Evolutionary conservation across 1,140 invertebrate species (phyloP), one percentile per base, ranked within the genome.

Genomic region (Scaptodrosophila lebanonensis): DNA sequence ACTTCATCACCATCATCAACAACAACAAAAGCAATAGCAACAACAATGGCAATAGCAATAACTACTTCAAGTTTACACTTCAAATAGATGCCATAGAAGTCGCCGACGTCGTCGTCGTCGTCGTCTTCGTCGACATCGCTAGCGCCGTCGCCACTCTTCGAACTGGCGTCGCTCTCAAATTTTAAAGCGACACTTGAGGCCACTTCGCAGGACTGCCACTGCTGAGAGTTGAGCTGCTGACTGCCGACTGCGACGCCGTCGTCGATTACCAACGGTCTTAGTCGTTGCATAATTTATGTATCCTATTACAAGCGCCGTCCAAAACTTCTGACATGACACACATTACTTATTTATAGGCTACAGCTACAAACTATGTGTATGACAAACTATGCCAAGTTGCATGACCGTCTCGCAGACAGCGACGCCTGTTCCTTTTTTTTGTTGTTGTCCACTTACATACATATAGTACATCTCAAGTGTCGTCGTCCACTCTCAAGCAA

Each of bases 381-480:
- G n/a, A n/a, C n/a, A n/a, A n/a, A n/a, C n/a, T n/a, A 44, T 44
- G 22, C 25, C 42, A 44, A n/a, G n/a, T 44, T 44, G 30, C 42
- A 44, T 29, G 42, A 44, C 27, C 25, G 27, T 29, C 42, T 44
- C 30, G 13, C 27, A 8, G 36, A 38, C 36, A 38, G 16, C 8
- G 36, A n/a, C 16, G 8, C 36, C 3, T 13, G 35, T 52, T 13
- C 47, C 67, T 50, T 50, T 48, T 71, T 62, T 67, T 63, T 20
- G 45, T 45, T 58, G 42, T 68, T n/a, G 65, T 45, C 36, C 71
- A 51, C 58, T 57, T 63, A 57, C 27, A 29, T 6, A 29, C 9
- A 29, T 29, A 9, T 6, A 29, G 27, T 29, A 29, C 27, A 76
- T 76, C 66, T 76, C 61, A 79, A 77, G 73, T 77, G 57, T 57